A percentile compares a stretch with the other conserved stretches of the same genome.
Conservation (phyloP, 2,888 invertebrate genomes). For the Yponomeuta plumbellus region DNA sequence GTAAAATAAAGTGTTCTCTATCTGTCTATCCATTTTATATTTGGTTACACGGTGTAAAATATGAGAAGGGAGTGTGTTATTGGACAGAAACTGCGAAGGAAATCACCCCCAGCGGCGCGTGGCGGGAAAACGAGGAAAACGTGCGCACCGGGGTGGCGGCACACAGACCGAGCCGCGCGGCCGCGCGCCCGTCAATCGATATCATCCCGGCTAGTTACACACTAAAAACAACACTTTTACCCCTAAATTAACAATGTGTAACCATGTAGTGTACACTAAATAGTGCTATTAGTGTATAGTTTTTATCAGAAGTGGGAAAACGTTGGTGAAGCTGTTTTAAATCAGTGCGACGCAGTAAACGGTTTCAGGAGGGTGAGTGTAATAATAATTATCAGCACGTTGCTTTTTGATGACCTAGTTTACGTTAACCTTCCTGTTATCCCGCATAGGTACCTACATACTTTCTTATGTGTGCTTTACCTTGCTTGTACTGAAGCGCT, state of each 20-base stretch:
- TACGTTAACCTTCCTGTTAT: conserved; percentile 23
- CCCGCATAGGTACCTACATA: background rate
- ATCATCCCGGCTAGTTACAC: conserved; percentile 29
- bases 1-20: no score
- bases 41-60: no score
- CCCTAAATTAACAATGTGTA: conserved; percentile 23
- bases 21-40: no score
- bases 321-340: conserved; percentile 19
- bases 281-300: background rate
- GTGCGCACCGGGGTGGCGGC: conserved; percentile 51
- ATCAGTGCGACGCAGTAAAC: conserved; percentile 53
- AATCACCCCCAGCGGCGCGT: conserved; percentile 31
- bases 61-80: conserved; percentile 25
- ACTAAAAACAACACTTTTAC: conserved; percentile 32
- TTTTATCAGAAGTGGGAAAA: background rate
- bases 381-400: conserved; percentile 67
- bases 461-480: background rate
- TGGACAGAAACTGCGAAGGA: conserved; percentile 9
- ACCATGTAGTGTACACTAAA: conserved; percentile 19
- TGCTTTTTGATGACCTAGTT: conserved; percentile 62
- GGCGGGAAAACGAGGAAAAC: conserved; percentile 69
- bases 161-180: conserved; percentile 49
- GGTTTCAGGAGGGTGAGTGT: conserved; percentile 45
- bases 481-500: background rate
- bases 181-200: conserved; percentile 53